Evolutionary conservation across 2,113 vertebrate species (phyloP), one percentile per base, ranked within the genome.

Genomic region (Cyrtonyx montezumae): DNA sequence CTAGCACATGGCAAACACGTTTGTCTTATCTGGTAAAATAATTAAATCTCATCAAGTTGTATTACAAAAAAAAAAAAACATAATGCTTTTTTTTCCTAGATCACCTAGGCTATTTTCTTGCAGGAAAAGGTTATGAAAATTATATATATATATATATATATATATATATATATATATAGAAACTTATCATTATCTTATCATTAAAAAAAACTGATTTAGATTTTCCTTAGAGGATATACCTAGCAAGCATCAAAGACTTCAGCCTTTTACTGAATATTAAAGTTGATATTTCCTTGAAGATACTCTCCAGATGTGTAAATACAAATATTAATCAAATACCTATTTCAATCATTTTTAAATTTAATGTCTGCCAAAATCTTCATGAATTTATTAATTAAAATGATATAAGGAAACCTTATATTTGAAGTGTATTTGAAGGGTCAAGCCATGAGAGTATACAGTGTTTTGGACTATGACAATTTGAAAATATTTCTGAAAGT

Each of bases 1-100:
- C 51, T 86, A 90, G 49, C 61, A 80, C 55, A 9, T 73, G 75
- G 80, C 91, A 68, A 68, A 78, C 56, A 75, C 43, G 68, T 92
- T 94, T 91, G 37, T 92, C 65, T 91, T 62, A 74, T 88, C 48
- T 68, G 63, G 36, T 51, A 93, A 37, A 87, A 66, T 79, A 85
- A 85, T 71, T 89, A 80, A 83, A 80, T 94, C 51, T 68, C 23
- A 75, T 16, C 11, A 82, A 51, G 9, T 75, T 71, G 17, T 40
- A 40, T 22, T 69, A 9, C 56, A 75, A 28, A 59, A 93, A 66
- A 0, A 74, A 22, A 63, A 93, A 66, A 0, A 74, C 20, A 0
- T 0, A 20, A 14, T 32, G 0, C 4, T 25, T 36, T 34, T 73
- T 20, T 78, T n/a, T 70, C 12, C 12, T 73, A 25, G 3, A 51